phyloP scores from a whole-genome alignment of 2,113 vertebrate species.

The Amblyornis subalaris region DNA sequence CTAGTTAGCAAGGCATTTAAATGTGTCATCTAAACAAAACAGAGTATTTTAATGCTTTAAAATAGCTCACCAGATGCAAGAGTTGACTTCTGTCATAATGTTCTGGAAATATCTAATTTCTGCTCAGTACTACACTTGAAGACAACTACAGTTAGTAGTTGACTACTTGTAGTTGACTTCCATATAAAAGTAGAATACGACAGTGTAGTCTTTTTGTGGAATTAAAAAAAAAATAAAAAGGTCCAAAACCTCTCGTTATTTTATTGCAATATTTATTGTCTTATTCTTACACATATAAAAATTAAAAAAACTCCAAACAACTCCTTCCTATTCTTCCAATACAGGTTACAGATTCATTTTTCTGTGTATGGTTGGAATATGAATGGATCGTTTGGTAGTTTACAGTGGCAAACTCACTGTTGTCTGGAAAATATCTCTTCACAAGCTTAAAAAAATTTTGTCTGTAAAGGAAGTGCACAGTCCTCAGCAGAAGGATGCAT shows the following conservation, averaged over 20 bases:
- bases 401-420: neutral
- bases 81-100: neutral
- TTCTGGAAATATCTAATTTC: neutral
- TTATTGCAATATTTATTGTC: neutral
- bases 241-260: neutral
- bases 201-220: neutral
- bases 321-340: neutral
- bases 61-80: accelerated
- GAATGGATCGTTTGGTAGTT: neutral
- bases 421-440: neutral
- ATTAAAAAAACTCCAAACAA: neutral
- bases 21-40: neutral
- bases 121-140: neutral
- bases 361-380: neutral
- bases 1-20: neutral
- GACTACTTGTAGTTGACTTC: neutral
- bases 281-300: neutral
- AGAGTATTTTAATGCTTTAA: neutral
- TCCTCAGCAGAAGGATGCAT: neutral
- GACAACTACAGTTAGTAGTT: neutral
- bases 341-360: neutral
- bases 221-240: neutral
- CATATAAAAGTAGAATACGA: neutral
- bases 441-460: neutral
- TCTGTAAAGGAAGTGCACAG: neutral